A percentile compares a stretch with the other conserved stretches of the same genome.
These are phyloP conservation scores for Myioborus miniatus DNA, from an alignment of 2,797 vertebrate genomes.

Conservation along the genomic window DNA sequence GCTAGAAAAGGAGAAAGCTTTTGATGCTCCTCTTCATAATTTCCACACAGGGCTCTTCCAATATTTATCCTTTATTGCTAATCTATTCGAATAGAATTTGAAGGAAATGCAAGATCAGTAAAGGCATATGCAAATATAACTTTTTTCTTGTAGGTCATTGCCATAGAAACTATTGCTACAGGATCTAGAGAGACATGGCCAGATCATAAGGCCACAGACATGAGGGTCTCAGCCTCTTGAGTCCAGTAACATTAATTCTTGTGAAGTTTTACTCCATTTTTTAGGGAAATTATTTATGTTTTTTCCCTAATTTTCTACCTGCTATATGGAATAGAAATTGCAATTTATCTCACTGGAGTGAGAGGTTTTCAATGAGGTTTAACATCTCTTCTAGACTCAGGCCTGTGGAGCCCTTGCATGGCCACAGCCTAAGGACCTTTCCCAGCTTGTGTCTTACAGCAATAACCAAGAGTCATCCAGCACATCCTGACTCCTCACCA, in stretches of 20 bases:
- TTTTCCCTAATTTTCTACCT: background rate
- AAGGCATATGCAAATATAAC: conserved; percentile 66
- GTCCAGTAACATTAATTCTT: background rate
- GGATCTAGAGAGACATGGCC: conserved; percentile 8
- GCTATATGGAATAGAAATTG: background rate
- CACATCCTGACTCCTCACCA: background rate
- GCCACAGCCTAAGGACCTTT: background rate
- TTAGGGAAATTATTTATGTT: background rate
- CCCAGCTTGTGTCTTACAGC: background rate
- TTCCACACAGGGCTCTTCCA: background rate
- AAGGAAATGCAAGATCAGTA: conserved; percentile 51
- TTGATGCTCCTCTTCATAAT: background rate
- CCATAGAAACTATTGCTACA: conserved; percentile 64
- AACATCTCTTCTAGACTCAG: background rate
- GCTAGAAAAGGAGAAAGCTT: background rate
- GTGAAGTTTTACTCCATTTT: background rate
- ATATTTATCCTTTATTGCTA: conserved; percentile 39
- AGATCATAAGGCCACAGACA: conserved; percentile 21
- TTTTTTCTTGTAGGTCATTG: conserved; percentile 69
- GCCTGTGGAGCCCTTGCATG: background rate
- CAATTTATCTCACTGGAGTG: background rate
- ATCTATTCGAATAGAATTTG: conserved; percentile 27
- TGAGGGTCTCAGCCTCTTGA: background rate
- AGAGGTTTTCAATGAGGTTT: background rate
- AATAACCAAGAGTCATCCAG: background rate